Evolutionary conservation across 2,888 invertebrate species (phyloP).

Genomic region (Hofmannophila pseudospretella): DNA sequence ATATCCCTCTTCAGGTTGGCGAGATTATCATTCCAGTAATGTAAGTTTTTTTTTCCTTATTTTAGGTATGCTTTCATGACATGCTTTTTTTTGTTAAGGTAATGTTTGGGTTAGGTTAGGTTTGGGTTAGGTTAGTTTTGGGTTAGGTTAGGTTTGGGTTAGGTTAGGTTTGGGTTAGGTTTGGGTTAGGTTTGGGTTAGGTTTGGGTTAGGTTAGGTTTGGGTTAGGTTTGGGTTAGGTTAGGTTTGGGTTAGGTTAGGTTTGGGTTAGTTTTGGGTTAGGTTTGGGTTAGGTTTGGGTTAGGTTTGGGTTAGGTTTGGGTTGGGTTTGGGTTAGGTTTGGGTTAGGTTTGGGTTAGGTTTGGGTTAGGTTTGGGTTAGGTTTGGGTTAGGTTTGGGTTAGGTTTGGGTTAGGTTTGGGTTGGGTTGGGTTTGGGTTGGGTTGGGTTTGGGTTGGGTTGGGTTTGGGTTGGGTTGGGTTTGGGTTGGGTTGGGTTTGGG

Average conservation of each 20-base stretch:
- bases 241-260: constrained; percentile 19
- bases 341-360: constrained; percentile 7
- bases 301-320: neutral
- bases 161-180: constrained; percentile 17
- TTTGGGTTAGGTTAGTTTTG: constrained; percentile 15
- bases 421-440: constrained; percentile 19
- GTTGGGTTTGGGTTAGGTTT: constrained; percentile 15
- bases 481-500: constrained; percentile 23
- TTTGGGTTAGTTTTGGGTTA: constrained; percentile 12
- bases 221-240: constrained; percentile 20
- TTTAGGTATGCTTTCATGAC: constrained; percentile 10
- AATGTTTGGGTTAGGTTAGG: constrained; percentile 16
- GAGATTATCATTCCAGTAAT: too few relatives aligned
- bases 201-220: constrained; percentile 20
- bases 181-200: constrained; percentile 20
- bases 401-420: constrained; percentile 9
- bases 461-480: constrained; percentile 20
- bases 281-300: too few relatives aligned
- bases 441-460: constrained; percentile 23
- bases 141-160: constrained; percentile 15
- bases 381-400: constrained; percentile 4
- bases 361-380: constrained; percentile 12
- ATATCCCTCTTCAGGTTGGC: too few relatives aligned
- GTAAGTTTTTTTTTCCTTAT: too few relatives aligned
- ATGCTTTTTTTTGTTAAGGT: constrained; percentile 11